Evolutionary conservation across 2,797 vertebrate genomes (phyloP), one percentile per base, ranked within the genome.

Genomic region (Clamator glandarius): DNA sequence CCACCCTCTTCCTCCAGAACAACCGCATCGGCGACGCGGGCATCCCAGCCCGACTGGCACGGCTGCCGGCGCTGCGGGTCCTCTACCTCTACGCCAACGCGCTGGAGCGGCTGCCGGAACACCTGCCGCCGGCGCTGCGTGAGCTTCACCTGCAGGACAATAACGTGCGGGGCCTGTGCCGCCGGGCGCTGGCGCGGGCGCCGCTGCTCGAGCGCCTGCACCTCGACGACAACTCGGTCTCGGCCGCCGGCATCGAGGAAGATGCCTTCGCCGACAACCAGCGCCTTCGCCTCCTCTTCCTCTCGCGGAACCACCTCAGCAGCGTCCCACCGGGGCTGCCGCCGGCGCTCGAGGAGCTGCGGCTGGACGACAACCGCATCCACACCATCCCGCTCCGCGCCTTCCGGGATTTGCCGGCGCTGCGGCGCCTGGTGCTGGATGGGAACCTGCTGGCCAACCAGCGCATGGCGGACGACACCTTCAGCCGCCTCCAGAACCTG

Each of bases 111-210:
- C 98, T 99, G 69, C 99, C 99, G 4, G 81, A 98, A 9, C 98
- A 99, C 80, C 96, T 99, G n/a, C 99, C 99, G 1, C 98, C 98
- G 6, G 98, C 98, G 0, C 97, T 99, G 67, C 98, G 98, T 25
- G 99, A 99, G 96, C 98, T 99, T 11, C 99, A 99, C 95, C 98
- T 99, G 9, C 99, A 99, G 94, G 99, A 99, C 95, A 99, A 99
- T 97, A 99, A 99, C 41, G 99, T 99, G 50, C 98, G 99, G 6
- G 98, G 98, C 6, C 95, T 99, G 11, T 98, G 98, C 50, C 97
- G 99, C 5, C 98, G 98, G 35, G 98, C 99, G 0, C 96, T 99
- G 91, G 98, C 98, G 21, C 97, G 99, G 48, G 98, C 99, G 84
- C 99, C 99, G 1, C 97, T 99, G 41, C 96, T 99, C 36, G 99